These are phyloP conservation scores for Nebria salina DNA, from an alignment of 2,888 invertebrate genomes.

Conservation along the genomic window DNA sequence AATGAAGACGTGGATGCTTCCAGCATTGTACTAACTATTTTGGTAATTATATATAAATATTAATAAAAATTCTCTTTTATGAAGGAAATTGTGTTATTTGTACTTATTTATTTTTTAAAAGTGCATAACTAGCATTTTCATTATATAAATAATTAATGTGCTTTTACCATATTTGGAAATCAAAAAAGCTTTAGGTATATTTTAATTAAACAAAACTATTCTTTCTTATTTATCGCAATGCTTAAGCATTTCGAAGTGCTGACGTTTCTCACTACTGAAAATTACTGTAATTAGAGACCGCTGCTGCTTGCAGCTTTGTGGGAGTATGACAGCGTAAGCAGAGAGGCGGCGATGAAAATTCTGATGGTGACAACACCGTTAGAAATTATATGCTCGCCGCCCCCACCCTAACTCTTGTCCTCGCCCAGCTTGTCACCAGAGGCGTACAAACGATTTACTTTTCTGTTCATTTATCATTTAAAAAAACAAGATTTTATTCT, in stretches of 20 bases:
- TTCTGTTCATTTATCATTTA: background rate
- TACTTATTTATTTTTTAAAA: too few relatives aligned
- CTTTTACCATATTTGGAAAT: background rate
- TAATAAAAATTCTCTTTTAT: too few relatives aligned
- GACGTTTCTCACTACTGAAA: background rate
- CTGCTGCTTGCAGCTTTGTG: background rate
- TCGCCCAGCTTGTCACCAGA: background rate
- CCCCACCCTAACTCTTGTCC: background rate
- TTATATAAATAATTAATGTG: too few relatives aligned
- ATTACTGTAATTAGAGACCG: background rate
- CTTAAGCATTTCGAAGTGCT: background rate
- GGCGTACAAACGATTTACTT: background rate
- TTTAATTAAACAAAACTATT: background rate
- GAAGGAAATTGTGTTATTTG: too few relatives aligned
- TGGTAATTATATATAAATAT: background rate
- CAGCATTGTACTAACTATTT: background rate
- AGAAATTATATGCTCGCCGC: background rate
- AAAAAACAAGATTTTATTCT: background rate
- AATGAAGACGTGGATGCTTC: background rate
- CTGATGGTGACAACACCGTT: conserved; percentile 1
- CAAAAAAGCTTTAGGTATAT: background rate
- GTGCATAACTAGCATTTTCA: too few relatives aligned
- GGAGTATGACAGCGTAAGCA: background rate
- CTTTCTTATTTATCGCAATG: background rate
- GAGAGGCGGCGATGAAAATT: background rate